phyloP scores from a whole-genome alignment of 2,888 invertebrate genomes.

The Podabrus alpinus region DNA sequence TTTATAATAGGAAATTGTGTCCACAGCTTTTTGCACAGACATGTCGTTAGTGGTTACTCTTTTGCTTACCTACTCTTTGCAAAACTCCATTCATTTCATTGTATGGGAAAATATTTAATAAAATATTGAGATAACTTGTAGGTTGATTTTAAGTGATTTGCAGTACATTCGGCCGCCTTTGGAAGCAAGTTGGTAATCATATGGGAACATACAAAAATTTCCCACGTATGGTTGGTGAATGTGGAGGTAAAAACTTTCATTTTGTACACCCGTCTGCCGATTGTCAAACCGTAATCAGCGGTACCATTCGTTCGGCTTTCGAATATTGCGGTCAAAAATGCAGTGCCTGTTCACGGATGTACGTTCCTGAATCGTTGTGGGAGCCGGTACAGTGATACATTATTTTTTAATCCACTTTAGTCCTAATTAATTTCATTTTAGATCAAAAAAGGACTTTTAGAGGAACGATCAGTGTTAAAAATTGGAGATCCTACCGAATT shows the following conservation, averaged over 20 bases:
- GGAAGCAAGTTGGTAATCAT: conserved; percentile 91
- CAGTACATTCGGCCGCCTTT: conserved; percentile 88
- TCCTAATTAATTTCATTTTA: conserved; percentile 45
- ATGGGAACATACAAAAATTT: conserved; percentile 83
- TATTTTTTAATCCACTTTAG: background rate
- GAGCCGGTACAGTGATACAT: conserved; percentile 56
- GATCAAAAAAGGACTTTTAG: conserved; percentile 73
- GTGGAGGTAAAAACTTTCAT: conserved; percentile 99
- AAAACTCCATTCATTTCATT: background rate
- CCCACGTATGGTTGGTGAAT: conserved; percentile 93
- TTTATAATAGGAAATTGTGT: background rate
- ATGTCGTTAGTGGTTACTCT: background rate
- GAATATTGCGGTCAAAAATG: conserved; percentile 99
- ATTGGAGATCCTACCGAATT: conserved; percentile 85
- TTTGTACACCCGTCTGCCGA: conserved; percentile 94
- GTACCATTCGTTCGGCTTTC: conserved; percentile 89
- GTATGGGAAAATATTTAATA: background rate
- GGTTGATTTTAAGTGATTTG: conserved; percentile 33
- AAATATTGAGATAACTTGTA: background rate
- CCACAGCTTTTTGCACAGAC: no score
- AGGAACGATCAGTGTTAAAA: conserved; percentile 73
- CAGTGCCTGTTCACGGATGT: conserved; percentile 97
- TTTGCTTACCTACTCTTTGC: background rate
- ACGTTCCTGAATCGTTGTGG: conserved; percentile 91
- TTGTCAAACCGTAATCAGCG: conserved; percentile 75